Evolutionary conservation across 2,797 vertebrate species (phyloP).

Genomic region (Hylomyscus alleni): DNA sequence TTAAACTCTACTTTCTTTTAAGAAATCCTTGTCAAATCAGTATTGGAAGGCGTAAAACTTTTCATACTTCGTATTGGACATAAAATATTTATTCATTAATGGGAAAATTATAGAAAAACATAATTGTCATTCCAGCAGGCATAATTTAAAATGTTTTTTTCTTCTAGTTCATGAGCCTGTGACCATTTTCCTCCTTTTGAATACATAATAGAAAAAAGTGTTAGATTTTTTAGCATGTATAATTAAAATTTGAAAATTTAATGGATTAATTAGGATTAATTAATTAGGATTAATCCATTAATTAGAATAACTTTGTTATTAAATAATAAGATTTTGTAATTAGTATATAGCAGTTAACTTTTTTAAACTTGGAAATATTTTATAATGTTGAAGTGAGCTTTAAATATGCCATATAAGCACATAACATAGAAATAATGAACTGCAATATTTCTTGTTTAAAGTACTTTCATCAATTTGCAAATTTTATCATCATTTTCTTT

Average conservation of each 20-base stretch:
- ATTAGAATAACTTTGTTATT: conserved; percentile 33
- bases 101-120: not conserved
- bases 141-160: conserved; percentile 30
- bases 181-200: not conserved
- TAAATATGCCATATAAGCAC: not conserved
- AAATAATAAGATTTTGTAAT: conserved; percentile 39
- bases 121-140: not conserved
- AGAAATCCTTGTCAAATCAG: conserved; percentile 17
- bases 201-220: not conserved
- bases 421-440: conserved; percentile 20
- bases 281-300: too few relatives aligned
- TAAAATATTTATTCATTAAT: conserved; percentile 23
- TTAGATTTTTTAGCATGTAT: conserved; percentile 35
- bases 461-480: conserved; percentile 48
- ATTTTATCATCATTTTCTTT: conserved; percentile 50
- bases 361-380: conserved; percentile 45
- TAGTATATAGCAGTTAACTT: not conserved
- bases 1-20: not conserved
- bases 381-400: conserved; percentile 50
- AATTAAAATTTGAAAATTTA: conserved; percentile 43
- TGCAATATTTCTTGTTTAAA: conserved; percentile 40
- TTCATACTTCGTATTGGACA: not conserved
- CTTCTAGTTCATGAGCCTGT: conserved; percentile 18
- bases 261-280: not conserved
- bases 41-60: conserved; percentile 33